phyloP scores from a whole-genome alignment of 2,888 invertebrate genomes.

The Agrochola macilenta region DNA sequence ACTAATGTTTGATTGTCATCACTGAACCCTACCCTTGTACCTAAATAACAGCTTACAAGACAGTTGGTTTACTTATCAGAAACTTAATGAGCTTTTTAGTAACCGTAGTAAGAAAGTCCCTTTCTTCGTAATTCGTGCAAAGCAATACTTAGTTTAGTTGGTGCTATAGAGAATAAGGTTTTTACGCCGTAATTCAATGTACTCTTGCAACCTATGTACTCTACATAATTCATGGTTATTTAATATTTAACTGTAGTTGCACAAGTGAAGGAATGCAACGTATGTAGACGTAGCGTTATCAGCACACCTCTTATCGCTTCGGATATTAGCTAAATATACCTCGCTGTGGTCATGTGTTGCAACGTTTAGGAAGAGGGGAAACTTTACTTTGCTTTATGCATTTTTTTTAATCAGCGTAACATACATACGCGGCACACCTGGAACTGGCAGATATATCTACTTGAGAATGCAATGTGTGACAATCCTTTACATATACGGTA shows the following conservation, averaged over 20 bases:
- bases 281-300: conserved; percentile 40
- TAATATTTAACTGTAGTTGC: conserved; percentile 21
- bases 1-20: background rate
- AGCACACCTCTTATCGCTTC: conserved; percentile 36
- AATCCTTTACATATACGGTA: too few species aligned
- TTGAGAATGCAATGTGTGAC: background rate
- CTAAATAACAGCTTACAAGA: background rate
- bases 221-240: conserved; percentile 13
- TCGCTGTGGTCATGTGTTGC: conserved; percentile 9
- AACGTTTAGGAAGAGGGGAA: background rate
- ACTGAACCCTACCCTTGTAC: too few species aligned
- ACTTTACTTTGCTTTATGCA: conserved; percentile 6
- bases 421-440: background rate
- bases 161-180: too few species aligned
- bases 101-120: background rate
- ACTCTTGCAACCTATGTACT: background rate
- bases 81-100: background rate
- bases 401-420: conserved; percentile 5
- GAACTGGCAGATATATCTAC: background rate
- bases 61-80: background rate
- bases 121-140: background rate
- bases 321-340: conserved; percentile 55
- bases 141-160: background rate
- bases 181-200: background rate
- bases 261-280: conserved; percentile 48